A percentile compares a stretch with the other conserved stretches of the same genome.
Conservation (phyloP, 2,113 vertebrate species). For the Coregonus clupeaformis region DNA sequence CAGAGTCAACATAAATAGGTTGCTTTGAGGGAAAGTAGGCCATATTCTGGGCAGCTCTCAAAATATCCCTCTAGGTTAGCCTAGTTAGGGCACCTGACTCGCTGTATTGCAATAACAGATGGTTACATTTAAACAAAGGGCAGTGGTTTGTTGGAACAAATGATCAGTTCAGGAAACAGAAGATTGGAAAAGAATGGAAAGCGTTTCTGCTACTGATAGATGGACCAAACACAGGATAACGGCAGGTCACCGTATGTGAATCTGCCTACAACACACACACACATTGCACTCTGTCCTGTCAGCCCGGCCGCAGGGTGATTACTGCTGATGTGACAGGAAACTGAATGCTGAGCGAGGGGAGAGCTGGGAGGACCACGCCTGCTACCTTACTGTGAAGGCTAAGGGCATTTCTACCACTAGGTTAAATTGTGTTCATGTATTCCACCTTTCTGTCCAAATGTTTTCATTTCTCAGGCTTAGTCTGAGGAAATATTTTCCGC, state of each 20-base stretch:
- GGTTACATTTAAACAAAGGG: neutral
- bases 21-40: slow-evolving; percentile 1
- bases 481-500: too few relatives aligned
- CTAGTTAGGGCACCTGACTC: too few relatives aligned
- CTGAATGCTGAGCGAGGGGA: slow-evolving; percentile 30
- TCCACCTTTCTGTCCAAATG: neutral
- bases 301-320: slow-evolving; percentile 18
- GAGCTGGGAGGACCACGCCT: slow-evolving; percentile 24
- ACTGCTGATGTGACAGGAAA: slow-evolving; percentile 65
- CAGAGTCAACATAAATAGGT: slow-evolving; percentile 12
- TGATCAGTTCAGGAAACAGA: slow-evolving; percentile 11
- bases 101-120: too few relatives aligned
- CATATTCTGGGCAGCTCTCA: neutral
- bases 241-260: slow-evolving; percentile 35
- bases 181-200: slow-evolving; percentile 20
- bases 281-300: slow-evolving; percentile 32
- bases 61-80: neutral
- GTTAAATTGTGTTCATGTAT: neutral
- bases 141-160: slow-evolving; percentile 34
- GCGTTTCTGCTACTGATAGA: neutral
- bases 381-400: neutral
- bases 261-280: slow-evolving; percentile 11
- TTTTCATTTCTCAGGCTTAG: too few relatives aligned
- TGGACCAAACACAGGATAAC: slow-evolving; percentile 13
- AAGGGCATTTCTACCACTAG: too few relatives aligned